Evolutionary conservation across 1,140 invertebrate species (phyloP).

Genomic region (Drosophila parabipectinata): DNA sequence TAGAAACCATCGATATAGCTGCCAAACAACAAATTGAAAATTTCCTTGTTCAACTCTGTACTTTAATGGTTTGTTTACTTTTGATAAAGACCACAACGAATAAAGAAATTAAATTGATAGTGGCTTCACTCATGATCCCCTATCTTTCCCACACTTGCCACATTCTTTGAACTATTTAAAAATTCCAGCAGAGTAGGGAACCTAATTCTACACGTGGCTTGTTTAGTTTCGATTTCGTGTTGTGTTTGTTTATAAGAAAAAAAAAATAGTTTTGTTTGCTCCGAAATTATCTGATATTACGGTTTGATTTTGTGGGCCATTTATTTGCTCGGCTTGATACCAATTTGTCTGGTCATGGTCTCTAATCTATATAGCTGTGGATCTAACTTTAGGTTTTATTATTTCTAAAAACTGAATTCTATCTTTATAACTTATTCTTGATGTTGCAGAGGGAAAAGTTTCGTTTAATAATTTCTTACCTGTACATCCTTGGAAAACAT

Average conservation of each 20-base stretch:
- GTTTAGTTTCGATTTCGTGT: conserved; percentile 76
- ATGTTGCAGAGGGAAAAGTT: neutral
- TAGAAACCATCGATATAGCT: neutral
- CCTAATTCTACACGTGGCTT: conserved; percentile 38
- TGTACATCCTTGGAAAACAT: conserved; percentile 89
- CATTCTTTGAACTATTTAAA: conserved; percentile 29
- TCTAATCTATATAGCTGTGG: neutral
- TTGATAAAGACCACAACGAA: conserved; percentile 62
- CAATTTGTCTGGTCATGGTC: conserved; percentile 65
- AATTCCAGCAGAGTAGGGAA: conserved; percentile 65
- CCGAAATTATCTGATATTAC: conserved; percentile 67
- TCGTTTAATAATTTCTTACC: conserved; percentile 82
- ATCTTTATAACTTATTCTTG: conserved; percentile 53
- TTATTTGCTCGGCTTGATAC: conserved; percentile 73
- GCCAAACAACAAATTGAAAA: no score
- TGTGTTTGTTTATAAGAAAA: conserved; percentile 68
- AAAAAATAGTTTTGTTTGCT: conserved; percentile 26
- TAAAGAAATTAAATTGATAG: conserved; percentile 70
- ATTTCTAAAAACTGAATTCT: conserved; percentile 59
- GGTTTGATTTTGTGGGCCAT: conserved; percentile 38
- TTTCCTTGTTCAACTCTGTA: neutral
- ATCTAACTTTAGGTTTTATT: conserved; percentile 44
- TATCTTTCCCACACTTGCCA: conserved; percentile 7
- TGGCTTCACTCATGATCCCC: conserved; percentile 27
- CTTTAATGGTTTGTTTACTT: conserved; percentile 62